Conservation (phyloP, 1,140 invertebrate genomes). For the Aphaenogaster rudis region DNA sequence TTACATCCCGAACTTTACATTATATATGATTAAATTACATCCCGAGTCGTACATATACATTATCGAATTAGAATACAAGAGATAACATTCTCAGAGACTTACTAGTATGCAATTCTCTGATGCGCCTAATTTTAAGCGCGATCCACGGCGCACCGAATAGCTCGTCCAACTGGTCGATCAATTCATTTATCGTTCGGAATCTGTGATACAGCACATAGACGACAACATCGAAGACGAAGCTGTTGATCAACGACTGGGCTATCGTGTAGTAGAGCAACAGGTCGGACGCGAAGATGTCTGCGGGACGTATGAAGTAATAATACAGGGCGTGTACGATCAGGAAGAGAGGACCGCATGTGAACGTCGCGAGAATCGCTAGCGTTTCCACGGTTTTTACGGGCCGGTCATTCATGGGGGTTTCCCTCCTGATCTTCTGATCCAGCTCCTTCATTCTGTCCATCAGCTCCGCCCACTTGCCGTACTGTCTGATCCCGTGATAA, state of each 20-base stretch:
- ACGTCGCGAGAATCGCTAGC: conserved; percentile 55
- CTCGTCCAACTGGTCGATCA: conserved; percentile 65
- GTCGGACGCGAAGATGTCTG: conserved; percentile 79
- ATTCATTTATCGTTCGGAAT: conserved; percentile 72
- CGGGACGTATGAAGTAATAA: conserved; percentile 73
- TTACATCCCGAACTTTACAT: background rate
- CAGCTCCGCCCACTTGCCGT: conserved; percentile 76
- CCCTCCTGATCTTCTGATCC: conserved; percentile 70
- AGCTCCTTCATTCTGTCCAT: conserved; percentile 70
- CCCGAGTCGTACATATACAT: background rate
- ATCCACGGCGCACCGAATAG: conserved; percentile 42
- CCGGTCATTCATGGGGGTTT: conserved; percentile 56
- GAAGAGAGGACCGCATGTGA: conserved; percentile 70
- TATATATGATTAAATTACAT: background rate
- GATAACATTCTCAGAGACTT: conserved; percentile 5
- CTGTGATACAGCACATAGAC: conserved; percentile 69
- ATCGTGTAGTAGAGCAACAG: conserved; percentile 79
- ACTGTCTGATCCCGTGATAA: conserved; percentile 70
- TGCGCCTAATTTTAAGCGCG: conserved; percentile 72
- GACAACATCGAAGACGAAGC: conserved; percentile 75
- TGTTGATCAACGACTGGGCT: conserved; percentile 74
- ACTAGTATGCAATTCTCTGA: conserved; percentile 76
- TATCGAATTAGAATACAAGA: background rate
- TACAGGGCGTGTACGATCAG: conserved; percentile 73
- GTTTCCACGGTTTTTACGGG: conserved; percentile 63